Conservation (phyloP, 2,113 vertebrate species). For the Perccottus glenii region DNA sequence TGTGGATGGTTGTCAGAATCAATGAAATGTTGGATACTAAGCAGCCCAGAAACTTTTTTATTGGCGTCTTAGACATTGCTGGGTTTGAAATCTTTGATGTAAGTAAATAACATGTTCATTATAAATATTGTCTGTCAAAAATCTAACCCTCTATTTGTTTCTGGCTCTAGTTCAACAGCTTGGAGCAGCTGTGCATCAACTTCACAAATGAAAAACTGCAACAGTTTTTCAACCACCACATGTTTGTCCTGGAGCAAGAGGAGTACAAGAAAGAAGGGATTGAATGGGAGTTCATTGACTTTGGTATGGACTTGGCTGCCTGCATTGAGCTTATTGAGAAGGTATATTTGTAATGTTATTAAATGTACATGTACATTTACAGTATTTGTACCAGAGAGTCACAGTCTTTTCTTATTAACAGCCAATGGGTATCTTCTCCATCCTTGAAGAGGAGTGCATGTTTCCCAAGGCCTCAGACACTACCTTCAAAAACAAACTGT, state of each 20-base stretch:
- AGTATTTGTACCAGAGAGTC: background rate
- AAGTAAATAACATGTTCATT: slow-evolving; percentile 26
- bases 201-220: slow-evolving; percentile 92
- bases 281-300: slow-evolving; percentile 85
- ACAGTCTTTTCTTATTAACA: slow-evolving; percentile 43
- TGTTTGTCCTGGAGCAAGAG: slow-evolving; percentile 88
- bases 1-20: slow-evolving; percentile 80
- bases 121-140: background rate
- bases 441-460: slow-evolving; percentile 81
- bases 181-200: slow-evolving; percentile 91
- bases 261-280: slow-evolving; percentile 90
- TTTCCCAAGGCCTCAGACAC: slow-evolving; percentile 65
- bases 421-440: slow-evolving; percentile 82
- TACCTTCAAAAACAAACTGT: slow-evolving; percentile 89
- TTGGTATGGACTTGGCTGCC: slow-evolving; percentile 66
- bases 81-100: slow-evolving; percentile 85
- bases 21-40: slow-evolving; percentile 80
- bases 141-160: background rate
- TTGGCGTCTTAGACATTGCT: slow-evolving; percentile 82
- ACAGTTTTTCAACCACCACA: slow-evolving; percentile 90
- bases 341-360: slow-evolving; percentile 18
- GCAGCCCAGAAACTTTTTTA: slow-evolving; percentile 76
- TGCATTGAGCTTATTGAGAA: slow-evolving; percentile 69
- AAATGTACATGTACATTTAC: background rate
- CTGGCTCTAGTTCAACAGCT: slow-evolving; percentile 74